Evolutionary conservation across 2,888 invertebrate genomes (phyloP), one percentile per base, ranked within the genome.

Genomic region (Itoplectis maculator): DNA sequence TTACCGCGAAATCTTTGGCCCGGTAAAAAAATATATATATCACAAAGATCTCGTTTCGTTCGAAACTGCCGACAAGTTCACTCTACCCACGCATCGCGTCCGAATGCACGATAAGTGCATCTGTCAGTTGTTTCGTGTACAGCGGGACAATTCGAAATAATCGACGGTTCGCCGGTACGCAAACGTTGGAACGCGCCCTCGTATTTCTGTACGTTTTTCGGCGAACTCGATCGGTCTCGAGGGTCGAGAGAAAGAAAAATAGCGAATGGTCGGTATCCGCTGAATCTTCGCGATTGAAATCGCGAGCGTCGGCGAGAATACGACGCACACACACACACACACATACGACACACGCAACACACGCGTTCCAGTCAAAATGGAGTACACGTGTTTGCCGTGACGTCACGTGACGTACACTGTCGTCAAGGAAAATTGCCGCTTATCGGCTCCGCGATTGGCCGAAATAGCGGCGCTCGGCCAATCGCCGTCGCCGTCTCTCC

Each of bases 321-420:
- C 2, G 11, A 2, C 5, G 15, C 8, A 37, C 15, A 40, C 37
- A 61, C 13, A 18, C n/a, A n/a, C n/a, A n/a, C n/a, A n/a, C n/a
- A n/a, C n/a, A 20, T n/a, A 2, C 2, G 11, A 2, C 5, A 7
- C 8, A 37, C 15, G n/a, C n/a, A n/a, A 40, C 37, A 61, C 13
- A 18, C n/a, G 9, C 13, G 15, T 47, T 76, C 56, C 45, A 74
- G 61, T 73, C 61, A 88, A 88, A 89, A 88, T 87, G 87, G 87
- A 87, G 87, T 87, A 89, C 89, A 89, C 89, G 90, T 91, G 89
- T 89, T 86, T 81, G 51, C 84, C 80, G 83, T 90, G 88, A 90
- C 88, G 88, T 90, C 88, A 88, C 84, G 79, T 87, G 87, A 87
- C 82, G 87, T 56, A 56, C 11, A 35, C 59, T 77, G 76, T 82